phyloP scores from a whole-genome alignment of 2,797 vertebrate genomes.

The Diplodus puntazzo region DNA sequence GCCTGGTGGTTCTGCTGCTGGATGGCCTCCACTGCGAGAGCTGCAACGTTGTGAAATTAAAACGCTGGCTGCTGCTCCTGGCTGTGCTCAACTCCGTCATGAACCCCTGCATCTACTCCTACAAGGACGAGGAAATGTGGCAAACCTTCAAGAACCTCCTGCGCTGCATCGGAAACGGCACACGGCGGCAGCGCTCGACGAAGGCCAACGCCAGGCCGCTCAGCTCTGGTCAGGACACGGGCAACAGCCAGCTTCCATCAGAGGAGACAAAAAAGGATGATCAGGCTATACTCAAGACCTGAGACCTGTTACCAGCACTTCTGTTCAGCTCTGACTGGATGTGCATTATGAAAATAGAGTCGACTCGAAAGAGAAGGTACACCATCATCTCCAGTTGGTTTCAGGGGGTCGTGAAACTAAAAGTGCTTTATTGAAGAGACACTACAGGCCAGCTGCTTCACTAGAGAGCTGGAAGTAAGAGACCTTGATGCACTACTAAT shows the following conservation, averaged over 20 bases:
- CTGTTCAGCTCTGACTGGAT: slow-evolving; percentile 2
- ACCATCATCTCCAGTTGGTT: slow-evolving; percentile 6
- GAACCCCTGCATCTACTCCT: slow-evolving; percentile 99
- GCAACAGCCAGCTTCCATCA: slow-evolving; percentile 74
- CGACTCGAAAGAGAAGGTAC: slow-evolving; percentile 41
- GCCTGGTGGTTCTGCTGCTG: slow-evolving; percentile 91
- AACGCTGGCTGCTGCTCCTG: slow-evolving; percentile 94
- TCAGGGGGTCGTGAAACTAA: slow-evolving; percentile 10
- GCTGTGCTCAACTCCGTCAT: slow-evolving; percentile 96
- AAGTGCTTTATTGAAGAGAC: slow-evolving; percentile 31
- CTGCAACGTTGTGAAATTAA: slow-evolving; percentile 89
- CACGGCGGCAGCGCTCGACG: slow-evolving; percentile 82
- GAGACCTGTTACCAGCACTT: slow-evolving; percentile 38
- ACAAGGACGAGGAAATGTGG: slow-evolving; percentile 98
- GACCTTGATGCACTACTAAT: slow-evolving; percentile 28
- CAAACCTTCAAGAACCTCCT: slow-evolving; percentile 92
- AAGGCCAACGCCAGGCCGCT: slow-evolving; percentile 78
- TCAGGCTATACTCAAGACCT: slow-evolving; percentile 72
- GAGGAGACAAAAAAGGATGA: slow-evolving; percentile 79
- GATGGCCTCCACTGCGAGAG: slow-evolving; percentile 91
- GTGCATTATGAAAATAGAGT: slow-evolving; percentile 18
- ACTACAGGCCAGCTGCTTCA: slow-evolving; percentile 7
- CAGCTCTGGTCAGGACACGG: slow-evolving; percentile 77
- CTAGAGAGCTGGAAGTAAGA: slow-evolving; percentile 23
- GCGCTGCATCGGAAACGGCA: slow-evolving; percentile 87